These are phyloP conservation scores for Sciurus vulgaris DNA, from an alignment of 2,797 vertebrate genomes.

Conservation along the genomic window DNA sequence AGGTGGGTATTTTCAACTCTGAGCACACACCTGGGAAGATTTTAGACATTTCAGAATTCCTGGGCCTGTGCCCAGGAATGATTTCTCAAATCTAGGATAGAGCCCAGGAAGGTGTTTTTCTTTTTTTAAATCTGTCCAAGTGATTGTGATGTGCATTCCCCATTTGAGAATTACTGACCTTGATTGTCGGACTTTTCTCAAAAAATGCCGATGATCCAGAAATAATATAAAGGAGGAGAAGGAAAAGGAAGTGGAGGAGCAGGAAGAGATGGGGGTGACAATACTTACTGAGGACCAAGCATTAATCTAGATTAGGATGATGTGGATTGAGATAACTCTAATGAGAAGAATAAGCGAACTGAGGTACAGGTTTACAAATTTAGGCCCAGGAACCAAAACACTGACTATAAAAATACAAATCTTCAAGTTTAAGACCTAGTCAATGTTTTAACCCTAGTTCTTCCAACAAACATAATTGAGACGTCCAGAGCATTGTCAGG, in stretches of 20 bases:
- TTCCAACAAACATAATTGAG: neutral
- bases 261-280: neutral
- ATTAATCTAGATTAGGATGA: neutral
- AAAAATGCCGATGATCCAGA: neutral
- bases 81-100: neutral
- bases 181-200: neutral
- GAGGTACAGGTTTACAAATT: neutral
- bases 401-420: neutral
- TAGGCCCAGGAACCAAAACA: neutral
- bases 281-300: neutral
- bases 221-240: neutral
- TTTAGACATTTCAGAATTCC: neutral
- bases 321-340: neutral
- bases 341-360: neutral
- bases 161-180: neutral
- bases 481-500: neutral
- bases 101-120: neutral
- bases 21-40: neutral
- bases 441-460: neutral
- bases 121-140: conserved; percentile 5
- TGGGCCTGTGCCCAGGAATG: neutral
- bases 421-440: neutral
- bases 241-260: neutral
- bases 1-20: neutral
- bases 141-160: neutral